Evolutionary conservation across 2,113 vertebrate species (phyloP).

Genomic region (Marmota monax): DNA sequence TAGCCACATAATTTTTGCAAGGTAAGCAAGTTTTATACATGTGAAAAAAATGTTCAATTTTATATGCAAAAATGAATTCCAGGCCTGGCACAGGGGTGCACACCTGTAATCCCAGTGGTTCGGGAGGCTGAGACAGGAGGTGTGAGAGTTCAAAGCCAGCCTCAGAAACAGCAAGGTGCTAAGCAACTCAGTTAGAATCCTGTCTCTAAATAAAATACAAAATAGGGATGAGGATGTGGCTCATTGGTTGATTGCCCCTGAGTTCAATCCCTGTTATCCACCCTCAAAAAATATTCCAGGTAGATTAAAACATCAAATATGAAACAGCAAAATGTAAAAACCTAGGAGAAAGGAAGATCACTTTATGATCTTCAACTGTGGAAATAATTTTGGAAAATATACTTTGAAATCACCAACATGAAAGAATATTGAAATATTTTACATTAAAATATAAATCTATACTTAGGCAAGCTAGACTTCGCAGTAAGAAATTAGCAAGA

Average conservation of each 20-base stretch:
- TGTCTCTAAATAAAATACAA: too few relatives aligned
- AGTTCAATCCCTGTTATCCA: too few relatives aligned
- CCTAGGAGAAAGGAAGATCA: not conserved
- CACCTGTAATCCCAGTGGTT: too few relatives aligned
- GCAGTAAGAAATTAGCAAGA: not conserved
- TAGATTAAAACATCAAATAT: not conserved
- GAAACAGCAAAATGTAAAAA: not conserved
- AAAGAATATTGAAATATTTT: not conserved
- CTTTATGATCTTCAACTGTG: not conserved
- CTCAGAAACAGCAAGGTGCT: too few relatives aligned
- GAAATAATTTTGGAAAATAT: not conserved
- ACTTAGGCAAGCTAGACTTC: not conserved
- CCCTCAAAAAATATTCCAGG: not conserved
- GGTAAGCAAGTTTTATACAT: not conserved
- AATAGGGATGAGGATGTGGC: too few relatives aligned
- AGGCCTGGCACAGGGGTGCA: too few relatives aligned
- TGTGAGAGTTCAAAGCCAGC: too few relatives aligned
- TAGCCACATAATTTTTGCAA: not conserved
- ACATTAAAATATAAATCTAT: not conserved
- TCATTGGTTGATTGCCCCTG: too few relatives aligned
- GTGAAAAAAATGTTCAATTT: not conserved
- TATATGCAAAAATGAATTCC: not conserved
- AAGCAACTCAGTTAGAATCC: too few relatives aligned
- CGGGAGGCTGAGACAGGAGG: too few relatives aligned
- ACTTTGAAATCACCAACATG: not conserved